phyloP scores from a whole-genome alignment of 2,797 vertebrate genomes.

The Chelon labrosus region DNA sequence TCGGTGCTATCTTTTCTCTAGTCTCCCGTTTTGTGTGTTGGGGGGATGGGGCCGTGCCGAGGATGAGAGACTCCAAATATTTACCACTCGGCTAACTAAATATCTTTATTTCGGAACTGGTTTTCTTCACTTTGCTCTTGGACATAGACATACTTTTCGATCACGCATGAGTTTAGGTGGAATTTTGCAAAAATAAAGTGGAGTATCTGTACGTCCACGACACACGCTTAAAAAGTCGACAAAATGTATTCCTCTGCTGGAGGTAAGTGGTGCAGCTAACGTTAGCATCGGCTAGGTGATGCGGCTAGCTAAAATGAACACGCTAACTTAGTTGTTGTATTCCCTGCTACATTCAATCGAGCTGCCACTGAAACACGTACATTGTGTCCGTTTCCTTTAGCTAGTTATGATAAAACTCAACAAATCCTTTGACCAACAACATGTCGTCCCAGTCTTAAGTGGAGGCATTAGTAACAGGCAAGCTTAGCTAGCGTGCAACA shows the following conservation, averaged over 20 bases:
- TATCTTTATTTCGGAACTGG: constrained; percentile 55
- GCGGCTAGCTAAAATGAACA: constrained; percentile 50
- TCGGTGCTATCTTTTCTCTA: constrained; percentile 56
- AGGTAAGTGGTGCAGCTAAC: constrained; percentile 82
- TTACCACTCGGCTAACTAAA: constrained; percentile 79
- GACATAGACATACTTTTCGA: constrained; percentile 39
- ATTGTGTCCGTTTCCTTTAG: neutral
- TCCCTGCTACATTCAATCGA: neutral
- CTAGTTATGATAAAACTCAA: neutral
- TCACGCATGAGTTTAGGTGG: constrained; percentile 79
- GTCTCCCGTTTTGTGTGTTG: constrained; percentile 78
- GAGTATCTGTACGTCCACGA: constrained; percentile 75
- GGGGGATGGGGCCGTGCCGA: constrained; percentile 86
- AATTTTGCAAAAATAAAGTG: constrained; percentile 68
- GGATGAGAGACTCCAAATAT: constrained; percentile 84
- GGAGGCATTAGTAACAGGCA: constrained; percentile 44
- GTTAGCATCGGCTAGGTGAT: constrained; percentile 69
- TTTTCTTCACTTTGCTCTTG: constrained; percentile 39
- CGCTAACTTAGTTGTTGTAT: constrained; percentile 2
- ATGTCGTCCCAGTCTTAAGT: constrained; percentile 30
- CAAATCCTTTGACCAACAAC: constrained; percentile 3
- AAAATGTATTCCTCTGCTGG: constrained; percentile 88
- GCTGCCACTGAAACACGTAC: neutral
- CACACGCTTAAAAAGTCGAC: constrained; percentile 79
- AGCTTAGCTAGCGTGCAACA: constrained; percentile 76